Conservation (phyloP, 2,888 invertebrate genomes). For the Drosophila rellima region DNA sequence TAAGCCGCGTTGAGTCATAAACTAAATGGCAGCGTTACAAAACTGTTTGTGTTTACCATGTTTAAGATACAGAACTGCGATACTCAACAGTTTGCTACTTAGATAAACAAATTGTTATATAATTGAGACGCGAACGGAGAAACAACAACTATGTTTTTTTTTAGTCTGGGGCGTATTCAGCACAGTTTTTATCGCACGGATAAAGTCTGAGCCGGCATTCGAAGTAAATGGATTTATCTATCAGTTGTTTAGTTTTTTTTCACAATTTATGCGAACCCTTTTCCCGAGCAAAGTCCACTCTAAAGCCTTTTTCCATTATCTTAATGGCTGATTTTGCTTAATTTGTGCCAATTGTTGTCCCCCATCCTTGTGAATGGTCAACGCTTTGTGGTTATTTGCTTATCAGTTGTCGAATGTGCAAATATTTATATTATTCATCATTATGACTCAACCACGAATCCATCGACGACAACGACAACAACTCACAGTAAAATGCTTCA, state of each 20-base stretch:
- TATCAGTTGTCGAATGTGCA: slow-evolving; percentile 45
- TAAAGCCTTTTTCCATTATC: slow-evolving; percentile 10
- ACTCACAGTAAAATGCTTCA: not conserved
- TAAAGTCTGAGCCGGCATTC: slow-evolving; percentile 2
- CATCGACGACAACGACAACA: not conserved
- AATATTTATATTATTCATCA: slow-evolving; percentile 54
- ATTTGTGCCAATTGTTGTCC: slow-evolving; percentile 18
- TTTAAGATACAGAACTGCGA: not conserved
- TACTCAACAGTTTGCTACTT: not conserved
- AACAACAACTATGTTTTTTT: slow-evolving; percentile 5
- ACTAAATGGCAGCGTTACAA: slow-evolving; percentile 13
- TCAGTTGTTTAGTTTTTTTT: not conserved
- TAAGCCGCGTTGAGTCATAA: slow-evolving; percentile 46
- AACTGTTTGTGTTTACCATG: slow-evolving; percentile 9
- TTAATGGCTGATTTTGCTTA: slow-evolving; percentile 3
- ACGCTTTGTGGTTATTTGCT: slow-evolving; percentile 28
- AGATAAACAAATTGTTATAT: not conserved
- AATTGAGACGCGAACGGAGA: not conserved
- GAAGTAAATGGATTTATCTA: not conserved
- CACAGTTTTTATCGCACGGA: slow-evolving; percentile 18
- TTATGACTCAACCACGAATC: slow-evolving; percentile 36
- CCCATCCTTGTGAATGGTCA: not conserved
- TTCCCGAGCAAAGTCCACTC: not conserved
- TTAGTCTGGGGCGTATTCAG: slow-evolving; percentile 24
- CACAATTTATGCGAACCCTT: not conserved